Evolutionary conservation across 2,888 invertebrate genomes (phyloP).

Genomic region (Aproaerema taeniolella): DNA sequence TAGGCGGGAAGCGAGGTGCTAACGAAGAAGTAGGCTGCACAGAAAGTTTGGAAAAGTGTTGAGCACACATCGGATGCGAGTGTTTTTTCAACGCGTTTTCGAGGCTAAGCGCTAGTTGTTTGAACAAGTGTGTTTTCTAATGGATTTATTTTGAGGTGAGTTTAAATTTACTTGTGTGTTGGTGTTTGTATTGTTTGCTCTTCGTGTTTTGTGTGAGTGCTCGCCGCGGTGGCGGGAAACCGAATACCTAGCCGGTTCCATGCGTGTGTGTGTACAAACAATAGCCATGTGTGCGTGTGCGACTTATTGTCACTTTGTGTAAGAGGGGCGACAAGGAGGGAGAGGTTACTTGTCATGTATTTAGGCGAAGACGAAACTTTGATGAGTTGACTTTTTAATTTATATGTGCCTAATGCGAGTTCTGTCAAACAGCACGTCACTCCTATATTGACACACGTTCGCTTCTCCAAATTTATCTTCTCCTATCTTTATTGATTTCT

Average conservation of each 20-base stretch:
- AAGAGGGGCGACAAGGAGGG: conserved; percentile 69
- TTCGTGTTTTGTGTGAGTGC: conserved; percentile 72
- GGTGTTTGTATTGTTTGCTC: conserved; percentile 75
- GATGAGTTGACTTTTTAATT: conserved; percentile 72
- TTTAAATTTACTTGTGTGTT: conserved; percentile 76
- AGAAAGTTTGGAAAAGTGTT: conserved; percentile 74
- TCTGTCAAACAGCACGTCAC: conserved; percentile 36
- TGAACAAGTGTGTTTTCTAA: conserved; percentile 79
- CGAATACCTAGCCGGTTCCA: conserved; percentile 69
- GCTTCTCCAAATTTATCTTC: conserved; percentile 31
- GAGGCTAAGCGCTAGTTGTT: conserved; percentile 77
- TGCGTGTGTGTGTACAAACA: conserved; percentile 66
- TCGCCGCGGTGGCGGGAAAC: conserved; percentile 74
- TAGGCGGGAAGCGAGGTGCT: conserved; percentile 61
- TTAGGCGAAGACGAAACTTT: conserved; percentile 71
- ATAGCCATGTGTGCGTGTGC: conserved; percentile 50
- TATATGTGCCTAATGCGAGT: conserved; percentile 49
- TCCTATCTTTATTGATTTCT: conserved; percentile 51
- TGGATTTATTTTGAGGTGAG: conserved; percentile 78
- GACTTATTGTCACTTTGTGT: conserved; percentile 73
- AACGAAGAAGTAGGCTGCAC: conserved; percentile 52
- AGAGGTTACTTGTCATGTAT: conserved; percentile 73
- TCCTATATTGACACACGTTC: conserved; percentile 46
- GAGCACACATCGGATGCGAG: conserved; percentile 66
- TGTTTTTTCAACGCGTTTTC: conserved; percentile 77